Conservation (phyloP, 2,797 vertebrate species). For the Smutsia temminckii region DNA sequence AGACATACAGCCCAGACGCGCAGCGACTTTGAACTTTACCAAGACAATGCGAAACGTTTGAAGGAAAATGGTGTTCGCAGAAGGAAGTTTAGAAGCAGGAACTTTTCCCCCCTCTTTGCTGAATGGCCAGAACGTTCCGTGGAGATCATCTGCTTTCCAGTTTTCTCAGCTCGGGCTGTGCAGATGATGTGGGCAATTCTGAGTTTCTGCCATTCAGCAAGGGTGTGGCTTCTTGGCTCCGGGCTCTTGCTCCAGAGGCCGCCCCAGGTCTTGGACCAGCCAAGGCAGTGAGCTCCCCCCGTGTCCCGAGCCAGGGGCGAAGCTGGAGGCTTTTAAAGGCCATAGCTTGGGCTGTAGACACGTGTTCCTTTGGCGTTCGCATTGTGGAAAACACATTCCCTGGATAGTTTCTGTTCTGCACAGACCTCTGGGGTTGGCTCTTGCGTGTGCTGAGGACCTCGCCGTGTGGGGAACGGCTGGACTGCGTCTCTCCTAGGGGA, state of each 20-base stretch:
- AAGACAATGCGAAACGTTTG: neutral
- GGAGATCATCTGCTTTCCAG: neutral
- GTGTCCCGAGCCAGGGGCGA: neutral
- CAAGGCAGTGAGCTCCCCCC: neutral
- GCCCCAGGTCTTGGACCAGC: neutral
- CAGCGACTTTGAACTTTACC: neutral
- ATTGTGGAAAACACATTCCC: constrained; percentile 62
- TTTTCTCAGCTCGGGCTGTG: neutral
- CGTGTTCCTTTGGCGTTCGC: constrained; percentile 1
- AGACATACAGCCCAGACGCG: neutral
- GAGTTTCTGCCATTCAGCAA: neutral
- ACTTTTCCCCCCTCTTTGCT: neutral
- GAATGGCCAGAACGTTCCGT: neutral
- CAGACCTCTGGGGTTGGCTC: neutral
- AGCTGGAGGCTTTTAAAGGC: constrained; percentile 34
- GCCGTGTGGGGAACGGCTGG: neutral
- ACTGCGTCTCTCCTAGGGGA: neutral
- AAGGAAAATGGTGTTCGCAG: neutral
- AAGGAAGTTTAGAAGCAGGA: neutral
- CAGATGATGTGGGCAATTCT: neutral
- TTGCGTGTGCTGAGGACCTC: rapidly evolving
- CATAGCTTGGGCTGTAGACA: neutral
- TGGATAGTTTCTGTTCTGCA: constrained; percentile 34
- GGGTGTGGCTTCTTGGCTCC: neutral
- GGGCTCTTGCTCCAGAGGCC: neutral